Percentiles rank a stretch among this genome's conserved stretches.
Evolutionary conservation across 2,113 vertebrate genomes (phyloP).

Genomic region (Malurus alboscapulatus): DNA sequence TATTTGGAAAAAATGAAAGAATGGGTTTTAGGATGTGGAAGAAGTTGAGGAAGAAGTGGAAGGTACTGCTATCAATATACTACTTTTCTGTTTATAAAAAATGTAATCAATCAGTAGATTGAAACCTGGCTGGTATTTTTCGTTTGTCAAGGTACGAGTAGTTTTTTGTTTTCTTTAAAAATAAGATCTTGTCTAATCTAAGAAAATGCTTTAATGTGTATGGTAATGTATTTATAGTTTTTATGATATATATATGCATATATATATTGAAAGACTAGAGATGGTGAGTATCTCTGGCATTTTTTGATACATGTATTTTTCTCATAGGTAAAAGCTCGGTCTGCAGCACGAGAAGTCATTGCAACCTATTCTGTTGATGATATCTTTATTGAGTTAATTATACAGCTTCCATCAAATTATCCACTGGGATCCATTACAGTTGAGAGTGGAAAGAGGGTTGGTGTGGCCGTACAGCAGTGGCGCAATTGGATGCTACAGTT

Average conservation of each 20-base stretch:
- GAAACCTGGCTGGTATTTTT: background rate
- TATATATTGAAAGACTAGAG: background rate
- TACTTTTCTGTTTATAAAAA: background rate
- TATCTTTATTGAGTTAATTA: constrained; percentile 95
- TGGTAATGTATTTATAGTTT: background rate
- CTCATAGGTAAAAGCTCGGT: constrained; percentile 90
- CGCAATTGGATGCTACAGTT: constrained; percentile 98
- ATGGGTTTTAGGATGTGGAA: background rate
- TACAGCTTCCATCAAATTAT: constrained; percentile 92
- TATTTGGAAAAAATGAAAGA: background rate
- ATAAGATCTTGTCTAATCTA: background rate
- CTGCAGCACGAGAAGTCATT: constrained; percentile 91
- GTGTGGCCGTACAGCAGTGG: constrained; percentile 97
- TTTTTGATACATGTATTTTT: background rate
- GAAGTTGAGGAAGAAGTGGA: background rate
- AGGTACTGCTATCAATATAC: background rate
- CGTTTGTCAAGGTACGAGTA: background rate
- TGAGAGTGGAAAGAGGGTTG: constrained; percentile 94
- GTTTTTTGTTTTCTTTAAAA: background rate
- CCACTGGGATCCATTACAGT: constrained; percentile 91
- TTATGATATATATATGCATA: background rate
- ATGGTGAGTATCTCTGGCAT: background rate
- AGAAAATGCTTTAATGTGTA: background rate
- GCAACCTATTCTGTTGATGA: constrained; percentile 95
- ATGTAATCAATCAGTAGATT: background rate